phyloP scores from a whole-genome alignment of 1,140 invertebrate genomes.

The Diorhabda sublineata region DNA sequence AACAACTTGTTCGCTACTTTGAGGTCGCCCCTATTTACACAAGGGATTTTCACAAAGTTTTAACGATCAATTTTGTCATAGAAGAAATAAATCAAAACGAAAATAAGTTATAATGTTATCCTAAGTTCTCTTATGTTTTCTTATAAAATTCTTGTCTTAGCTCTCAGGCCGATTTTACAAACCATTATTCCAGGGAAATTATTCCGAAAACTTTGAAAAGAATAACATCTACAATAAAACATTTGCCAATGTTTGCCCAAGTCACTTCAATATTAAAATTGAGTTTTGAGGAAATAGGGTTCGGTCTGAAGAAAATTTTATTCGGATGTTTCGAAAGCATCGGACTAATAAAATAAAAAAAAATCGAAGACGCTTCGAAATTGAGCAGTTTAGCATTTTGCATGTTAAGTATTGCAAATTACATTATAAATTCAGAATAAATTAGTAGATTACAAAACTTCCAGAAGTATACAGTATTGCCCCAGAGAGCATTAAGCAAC shows the following conservation, averaged over 20 bases:
- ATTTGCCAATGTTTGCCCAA: not conserved
- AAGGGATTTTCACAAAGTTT: not conserved
- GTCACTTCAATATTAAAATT: constrained; percentile 3
- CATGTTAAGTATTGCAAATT: not conserved
- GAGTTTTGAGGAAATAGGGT: not conserved
- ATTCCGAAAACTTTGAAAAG: constrained; percentile 1
- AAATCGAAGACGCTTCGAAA: not conserved
- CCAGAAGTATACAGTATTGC: too few species aligned
- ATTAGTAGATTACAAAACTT: not conserved
- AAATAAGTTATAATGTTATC: constrained; percentile 1
- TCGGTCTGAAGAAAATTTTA: not conserved
- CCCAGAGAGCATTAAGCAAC: too few species aligned
- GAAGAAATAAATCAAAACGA: not conserved
- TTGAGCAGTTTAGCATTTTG: not conserved
- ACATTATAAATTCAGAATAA: not conserved
- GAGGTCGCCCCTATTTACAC: not conserved
- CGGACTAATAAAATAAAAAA: not conserved
- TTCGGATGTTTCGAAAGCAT: not conserved
- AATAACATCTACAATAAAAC: constrained; percentile 3
- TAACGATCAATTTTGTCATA: not conserved
- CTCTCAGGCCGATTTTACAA: constrained; percentile 1
- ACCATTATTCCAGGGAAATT: not conserved
- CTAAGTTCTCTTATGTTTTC: not conserved
- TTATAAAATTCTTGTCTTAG: constrained; percentile 3
- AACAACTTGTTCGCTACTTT: too few species aligned